Percentiles rank a stretch among this genome's conserved stretches.
Conservation (phyloP, 2,797 vertebrate species). For the Forpus xanthops region DNA sequence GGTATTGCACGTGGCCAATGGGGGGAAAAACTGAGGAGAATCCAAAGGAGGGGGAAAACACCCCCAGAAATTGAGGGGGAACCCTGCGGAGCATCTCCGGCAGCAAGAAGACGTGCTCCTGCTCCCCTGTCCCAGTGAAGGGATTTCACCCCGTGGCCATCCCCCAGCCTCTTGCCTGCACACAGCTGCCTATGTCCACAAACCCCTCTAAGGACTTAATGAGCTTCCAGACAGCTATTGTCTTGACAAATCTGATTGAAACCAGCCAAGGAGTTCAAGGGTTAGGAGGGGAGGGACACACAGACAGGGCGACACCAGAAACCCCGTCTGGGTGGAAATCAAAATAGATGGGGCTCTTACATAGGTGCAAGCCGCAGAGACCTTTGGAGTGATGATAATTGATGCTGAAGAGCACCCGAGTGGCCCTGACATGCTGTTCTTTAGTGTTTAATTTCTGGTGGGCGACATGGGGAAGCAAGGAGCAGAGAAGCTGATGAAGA, state of each 20-base stretch:
- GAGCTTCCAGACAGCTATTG: conserved; percentile 51
- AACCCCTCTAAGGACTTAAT: background rate
- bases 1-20: fast-evolving
- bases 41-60: background rate
- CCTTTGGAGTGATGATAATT: background rate
- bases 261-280: conserved; percentile 25
- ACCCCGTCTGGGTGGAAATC: background rate
- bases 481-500: background rate
- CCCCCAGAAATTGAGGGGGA: background rate
- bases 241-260: conserved; percentile 50
- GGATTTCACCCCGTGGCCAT: fast-evolving
- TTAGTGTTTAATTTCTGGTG: background rate
- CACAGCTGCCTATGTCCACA: conserved; percentile 13
- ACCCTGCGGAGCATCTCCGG: background rate
- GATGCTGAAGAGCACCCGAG: background rate
- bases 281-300: background rate
- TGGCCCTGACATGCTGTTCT: background rate
- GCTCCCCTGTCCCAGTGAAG: background rate
- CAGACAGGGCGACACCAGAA: background rate
- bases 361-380: background rate
- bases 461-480: background rate
- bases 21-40: background rate
- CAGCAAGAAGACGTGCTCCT: fast-evolving
- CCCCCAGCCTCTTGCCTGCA: background rate
- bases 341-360: background rate